Conservation (phyloP, 2,888 invertebrate species). For the Antitype chi region DNA sequence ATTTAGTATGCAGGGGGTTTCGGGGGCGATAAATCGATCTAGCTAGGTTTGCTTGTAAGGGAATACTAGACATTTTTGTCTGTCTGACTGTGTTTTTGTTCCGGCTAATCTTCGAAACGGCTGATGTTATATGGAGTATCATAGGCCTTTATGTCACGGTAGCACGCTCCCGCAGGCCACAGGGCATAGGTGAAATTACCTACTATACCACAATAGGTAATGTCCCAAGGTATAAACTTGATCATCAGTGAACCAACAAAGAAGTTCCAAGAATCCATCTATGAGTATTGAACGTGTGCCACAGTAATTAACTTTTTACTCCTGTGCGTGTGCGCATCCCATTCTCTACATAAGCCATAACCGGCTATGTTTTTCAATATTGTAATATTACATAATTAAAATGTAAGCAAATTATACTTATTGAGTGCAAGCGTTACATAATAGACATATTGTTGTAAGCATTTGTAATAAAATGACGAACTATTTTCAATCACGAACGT, state of each 20-base stretch:
- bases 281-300: background rate
- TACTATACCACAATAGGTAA: too few relatives aligned
- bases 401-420: conserved; percentile 19
- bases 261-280: background rate
- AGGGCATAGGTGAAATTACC: too few relatives aligned
- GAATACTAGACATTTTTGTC: too few relatives aligned
- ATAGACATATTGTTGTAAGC: background rate
- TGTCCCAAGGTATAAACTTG: background rate
- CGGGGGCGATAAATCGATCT: too few relatives aligned
- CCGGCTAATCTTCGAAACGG: background rate
- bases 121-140: background rate
- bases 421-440: conserved; percentile 1
- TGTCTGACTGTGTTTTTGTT: background rate
- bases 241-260: background rate
- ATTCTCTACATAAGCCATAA: background rate
- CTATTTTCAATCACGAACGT: conserved; percentile 6
- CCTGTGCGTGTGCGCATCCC: conserved; percentile 5
- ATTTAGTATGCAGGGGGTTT: too few relatives aligned
- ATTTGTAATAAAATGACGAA: conserved; percentile 10
- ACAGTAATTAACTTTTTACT: background rate
- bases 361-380: conserved; percentile 9
- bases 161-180: too few relatives aligned
- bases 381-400: conserved; percentile 23
- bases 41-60: too few relatives aligned
- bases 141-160: too few relatives aligned